These are phyloP conservation scores for Caenorhabditis inopinata DNA, from an alignment of 1,140 invertebrate species.

Conservation along the genomic window DNA sequence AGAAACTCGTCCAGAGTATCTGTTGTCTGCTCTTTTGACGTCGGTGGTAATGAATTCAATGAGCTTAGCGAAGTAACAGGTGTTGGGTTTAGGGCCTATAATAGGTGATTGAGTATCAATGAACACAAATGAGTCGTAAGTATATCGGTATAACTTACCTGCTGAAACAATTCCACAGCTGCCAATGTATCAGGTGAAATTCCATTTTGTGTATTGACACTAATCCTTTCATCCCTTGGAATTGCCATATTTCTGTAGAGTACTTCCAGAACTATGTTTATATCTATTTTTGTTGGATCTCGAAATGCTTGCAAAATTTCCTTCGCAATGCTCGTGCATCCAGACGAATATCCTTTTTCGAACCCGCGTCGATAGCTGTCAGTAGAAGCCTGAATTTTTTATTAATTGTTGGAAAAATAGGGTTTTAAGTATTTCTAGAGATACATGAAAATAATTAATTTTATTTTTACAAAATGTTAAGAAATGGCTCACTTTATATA, in stretches of 20 bases:
- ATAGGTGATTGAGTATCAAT: background rate
- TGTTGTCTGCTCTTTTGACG: background rate
- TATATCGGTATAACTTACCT: too few relatives aligned
- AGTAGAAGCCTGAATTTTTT: conserved; percentile 46
- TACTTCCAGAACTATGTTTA: conserved; percentile 33
- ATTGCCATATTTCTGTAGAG: conserved; percentile 36
- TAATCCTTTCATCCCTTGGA: conserved; percentile 34
- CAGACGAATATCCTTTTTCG: conserved; percentile 54
- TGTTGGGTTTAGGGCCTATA: background rate
- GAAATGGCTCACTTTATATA: conserved; percentile 59
- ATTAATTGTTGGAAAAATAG: background rate
- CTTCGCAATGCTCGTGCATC: conserved; percentile 54
- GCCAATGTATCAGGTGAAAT: conserved; percentile 13
- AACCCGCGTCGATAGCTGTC: conserved; percentile 57
- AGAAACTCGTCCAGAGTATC: background rate
- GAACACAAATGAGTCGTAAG: background rate
- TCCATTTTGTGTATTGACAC: background rate
- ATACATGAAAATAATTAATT: conserved; percentile 8
- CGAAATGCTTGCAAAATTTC: conserved; percentile 33
- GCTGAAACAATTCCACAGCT: conserved; percentile 57
- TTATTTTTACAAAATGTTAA: background rate
- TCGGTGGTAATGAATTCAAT: background rate
- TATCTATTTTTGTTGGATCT: conserved; percentile 24
- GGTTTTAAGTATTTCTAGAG: background rate
- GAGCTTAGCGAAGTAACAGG: background rate